A percentile compares a stretch with the other conserved stretches of the same genome.
Conservation (phyloP, 1,140 invertebrate species). For the Bombus superbus region DNA sequence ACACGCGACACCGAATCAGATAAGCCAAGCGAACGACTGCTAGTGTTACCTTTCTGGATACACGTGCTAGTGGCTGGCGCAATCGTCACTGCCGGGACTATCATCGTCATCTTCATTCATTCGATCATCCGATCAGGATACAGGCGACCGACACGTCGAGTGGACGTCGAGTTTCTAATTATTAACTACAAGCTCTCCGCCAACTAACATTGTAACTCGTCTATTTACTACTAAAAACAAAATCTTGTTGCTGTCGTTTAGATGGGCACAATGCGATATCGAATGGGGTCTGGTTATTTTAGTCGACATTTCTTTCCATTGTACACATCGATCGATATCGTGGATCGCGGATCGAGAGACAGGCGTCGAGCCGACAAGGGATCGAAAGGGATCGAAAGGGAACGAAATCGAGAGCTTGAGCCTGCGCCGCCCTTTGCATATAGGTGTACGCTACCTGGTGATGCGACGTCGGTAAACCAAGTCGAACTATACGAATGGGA, state of each 20-base stretch:
- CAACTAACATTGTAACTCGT: constrained; percentile 14
- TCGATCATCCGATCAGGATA: constrained; percentile 54
- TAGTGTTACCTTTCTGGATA: neutral
- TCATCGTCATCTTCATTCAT: constrained; percentile 48
- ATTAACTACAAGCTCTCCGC: constrained; percentile 39
- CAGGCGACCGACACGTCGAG: constrained; percentile 17
- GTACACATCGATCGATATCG: no score
- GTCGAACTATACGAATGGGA: neutral
- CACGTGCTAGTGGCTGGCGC: constrained; percentile 44
- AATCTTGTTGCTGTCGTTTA: neutral
- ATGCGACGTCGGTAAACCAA: constrained; percentile 27
- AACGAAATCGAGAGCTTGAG: neutral
- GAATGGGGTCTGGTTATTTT: neutral
- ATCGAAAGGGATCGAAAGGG: neutral
- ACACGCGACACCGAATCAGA: neutral
- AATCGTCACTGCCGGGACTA: constrained; percentile 61
- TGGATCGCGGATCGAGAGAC: neutral
- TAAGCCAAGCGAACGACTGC: constrained; percentile 10
- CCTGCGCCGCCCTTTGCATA: constrained; percentile 23
- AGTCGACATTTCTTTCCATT: neutral
- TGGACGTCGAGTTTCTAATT: constrained; percentile 26
- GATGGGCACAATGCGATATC: neutral
- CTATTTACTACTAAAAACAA: neutral
- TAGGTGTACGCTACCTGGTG: constrained; percentile 35
- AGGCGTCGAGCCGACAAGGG: neutral